These are phyloP conservation scores for Philaenus spumarius DNA, from an alignment of 1,140 invertebrate genomes.

Conservation along the genomic window DNA sequence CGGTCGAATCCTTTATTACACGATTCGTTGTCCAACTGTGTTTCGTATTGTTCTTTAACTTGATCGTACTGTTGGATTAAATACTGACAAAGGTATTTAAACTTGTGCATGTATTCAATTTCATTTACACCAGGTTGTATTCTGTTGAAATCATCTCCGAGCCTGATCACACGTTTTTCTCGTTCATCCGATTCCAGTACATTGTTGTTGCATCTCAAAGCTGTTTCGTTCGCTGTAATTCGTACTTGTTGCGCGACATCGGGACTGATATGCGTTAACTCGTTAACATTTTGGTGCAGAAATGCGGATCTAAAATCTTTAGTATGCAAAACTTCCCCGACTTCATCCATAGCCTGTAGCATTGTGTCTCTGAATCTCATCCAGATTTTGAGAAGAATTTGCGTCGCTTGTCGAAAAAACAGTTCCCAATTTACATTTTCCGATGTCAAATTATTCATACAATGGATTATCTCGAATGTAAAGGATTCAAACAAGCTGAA, in stretches of 20 bases:
- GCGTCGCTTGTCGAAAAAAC: neutral
- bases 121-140: neutral
- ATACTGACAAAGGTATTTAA: constrained; percentile 14
- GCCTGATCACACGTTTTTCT: constrained; percentile 1
- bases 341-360: constrained; percentile 7
- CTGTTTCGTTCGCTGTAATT: neutral
- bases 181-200: neutral
- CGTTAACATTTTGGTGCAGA: neutral
- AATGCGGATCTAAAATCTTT: constrained; percentile 8
- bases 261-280: neutral
- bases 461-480: neutral
- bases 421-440: constrained; percentile 7
- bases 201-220: neutral
- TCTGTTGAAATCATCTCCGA: neutral
- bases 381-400: constrained; percentile 12
- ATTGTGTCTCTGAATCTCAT: constrained; percentile 7
- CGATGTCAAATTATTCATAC: neutral
- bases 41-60: constrained; percentile 11
- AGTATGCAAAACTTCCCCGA: constrained; percentile 1
- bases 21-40: neutral
- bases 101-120: constrained; percentile 8
- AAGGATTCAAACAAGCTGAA: neutral
- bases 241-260: constrained; percentile 12
- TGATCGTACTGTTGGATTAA: constrained; percentile 8
- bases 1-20: neutral